These are phyloP conservation scores for Caenorhabditis inopinata DNA, from an alignment of 1,140 invertebrate genomes.

Conservation along the genomic window DNA sequence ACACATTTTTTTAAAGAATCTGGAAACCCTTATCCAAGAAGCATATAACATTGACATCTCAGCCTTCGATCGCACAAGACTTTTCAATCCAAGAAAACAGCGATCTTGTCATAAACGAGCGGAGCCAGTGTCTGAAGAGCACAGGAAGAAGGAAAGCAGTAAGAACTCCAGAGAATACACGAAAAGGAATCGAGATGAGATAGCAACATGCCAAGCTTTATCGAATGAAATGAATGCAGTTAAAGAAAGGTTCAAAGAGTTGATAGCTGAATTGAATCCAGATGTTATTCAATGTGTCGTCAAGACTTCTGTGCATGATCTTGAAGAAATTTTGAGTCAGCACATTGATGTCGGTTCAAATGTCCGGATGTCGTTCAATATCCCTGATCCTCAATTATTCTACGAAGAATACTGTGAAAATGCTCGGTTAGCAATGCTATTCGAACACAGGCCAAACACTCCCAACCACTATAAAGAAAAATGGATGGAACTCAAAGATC, in stretches of 20 bases:
- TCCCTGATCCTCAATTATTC: not conserved
- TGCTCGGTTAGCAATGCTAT: not conserved
- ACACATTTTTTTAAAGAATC: not conserved
- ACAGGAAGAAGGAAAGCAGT: not conserved
- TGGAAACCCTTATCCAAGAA: not conserved
- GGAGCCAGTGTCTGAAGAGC: not conserved
- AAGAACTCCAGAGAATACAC: slow-evolving; percentile 15
- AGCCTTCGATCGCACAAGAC: not conserved
- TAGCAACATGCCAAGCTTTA: not conserved
- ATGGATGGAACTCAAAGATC: not conserved
- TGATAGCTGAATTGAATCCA: not conserved
- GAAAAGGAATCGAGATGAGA: slow-evolving; percentile 12
- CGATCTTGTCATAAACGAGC: not conserved
- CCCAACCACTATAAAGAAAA: not conserved
- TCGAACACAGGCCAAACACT: not conserved
- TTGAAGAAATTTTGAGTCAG: not conserved
- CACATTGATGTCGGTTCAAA: not conserved
- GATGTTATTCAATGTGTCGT: too few species aligned
- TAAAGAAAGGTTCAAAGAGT: not conserved
- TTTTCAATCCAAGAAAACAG: not conserved
- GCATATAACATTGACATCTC: not conserved
- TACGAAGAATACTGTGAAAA: not conserved
- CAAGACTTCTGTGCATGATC: too few species aligned
- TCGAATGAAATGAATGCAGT: not conserved
- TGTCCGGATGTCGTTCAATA: not conserved